Evolutionary conservation across 2,888 invertebrate species (phyloP), one percentile per base, ranked within the genome.

Genomic region (Caradrina kadenii): DNA sequence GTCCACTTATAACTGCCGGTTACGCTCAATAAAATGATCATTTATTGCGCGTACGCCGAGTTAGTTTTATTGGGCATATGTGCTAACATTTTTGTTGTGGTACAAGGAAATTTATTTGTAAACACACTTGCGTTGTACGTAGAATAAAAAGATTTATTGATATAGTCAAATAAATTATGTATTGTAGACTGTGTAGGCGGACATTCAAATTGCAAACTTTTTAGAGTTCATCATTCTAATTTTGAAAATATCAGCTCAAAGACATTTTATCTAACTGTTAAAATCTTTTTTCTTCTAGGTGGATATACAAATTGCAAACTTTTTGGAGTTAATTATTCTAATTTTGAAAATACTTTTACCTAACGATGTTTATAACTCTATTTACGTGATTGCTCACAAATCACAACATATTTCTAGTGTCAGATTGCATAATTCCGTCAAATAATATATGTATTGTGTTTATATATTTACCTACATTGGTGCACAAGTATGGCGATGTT

Each of bases 11-110:
- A 87, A 84, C 85, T 82, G 86, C 77, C 79, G 79, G 87, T 85
- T 86, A 87, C 88, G 89, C 86, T 88, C 87, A 87, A 88, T 90
- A 89, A 90, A 89, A 88, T 84, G 73, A 85, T 86, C 85, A 83
- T 86, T 86, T 84, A 85, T 86, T 85, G 79, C 80, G 54, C 62
- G 60, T 70, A 76, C 71, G 69, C 75, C 61, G 63, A 54, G 77
- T 77, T 74, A 81, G 81, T 82, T 76, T 79, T 85, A 83, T 81
- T 77, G 63, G 73, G 59, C 48, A 73, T 61, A 73, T 69, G 68
- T 63, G 76, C 76, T 84, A 71, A 73, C 66, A 76, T 84, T 83
- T 79, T 79, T 82, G 79, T 79, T 74, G 79, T 72, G 73, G 68
- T 73, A 79, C 66, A 75, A 73, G 84, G 62, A 69, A 81, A 79